These are phyloP conservation scores for Helicoverpa zea DNA, from an alignment of 1,140 invertebrate genomes.

Conservation along the genomic window DNA sequence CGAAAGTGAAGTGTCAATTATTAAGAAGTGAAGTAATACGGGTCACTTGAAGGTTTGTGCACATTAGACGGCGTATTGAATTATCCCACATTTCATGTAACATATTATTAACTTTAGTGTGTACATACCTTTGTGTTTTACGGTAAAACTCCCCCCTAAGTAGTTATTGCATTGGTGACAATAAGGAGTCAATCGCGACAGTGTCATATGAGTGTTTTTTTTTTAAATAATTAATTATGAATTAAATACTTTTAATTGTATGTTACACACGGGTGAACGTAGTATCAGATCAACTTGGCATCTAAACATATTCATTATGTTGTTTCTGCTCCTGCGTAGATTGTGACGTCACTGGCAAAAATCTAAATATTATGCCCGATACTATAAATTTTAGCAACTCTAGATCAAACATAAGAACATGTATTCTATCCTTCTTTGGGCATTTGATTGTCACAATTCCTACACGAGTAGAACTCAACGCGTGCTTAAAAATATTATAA, in stretches of 20 bases:
- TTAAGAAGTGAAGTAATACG: constrained; percentile 47
- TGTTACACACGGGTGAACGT: constrained; percentile 60
- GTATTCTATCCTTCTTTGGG: background rate
- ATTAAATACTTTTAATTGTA: constrained; percentile 58
- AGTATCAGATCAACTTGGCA: constrained; percentile 57
- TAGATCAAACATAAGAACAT: background rate
- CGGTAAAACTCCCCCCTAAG: constrained; percentile 53
- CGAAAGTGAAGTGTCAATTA: background rate
- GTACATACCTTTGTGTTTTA: constrained; percentile 62
- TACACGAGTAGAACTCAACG: constrained; percentile 31
- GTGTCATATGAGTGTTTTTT: constrained; percentile 67
- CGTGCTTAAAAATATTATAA: constrained; percentile 32
- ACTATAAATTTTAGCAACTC: no score
- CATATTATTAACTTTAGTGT: constrained; percentile 58
- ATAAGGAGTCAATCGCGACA: constrained; percentile 68
- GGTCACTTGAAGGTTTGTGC: constrained; percentile 60
- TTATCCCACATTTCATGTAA: constrained; percentile 44
- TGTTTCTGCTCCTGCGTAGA: constrained; percentile 24
- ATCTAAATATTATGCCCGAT: background rate
- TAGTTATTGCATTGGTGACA: constrained; percentile 65
- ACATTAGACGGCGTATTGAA: constrained; percentile 54
- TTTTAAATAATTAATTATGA: constrained; percentile 60
- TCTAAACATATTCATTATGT: constrained; percentile 55
- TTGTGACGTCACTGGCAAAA: background rate
- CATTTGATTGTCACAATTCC: background rate